Base-by-base conservation (phyloP, 2,797 vertebrate genomes). In the Harpagifer antarcticus region DNA sequence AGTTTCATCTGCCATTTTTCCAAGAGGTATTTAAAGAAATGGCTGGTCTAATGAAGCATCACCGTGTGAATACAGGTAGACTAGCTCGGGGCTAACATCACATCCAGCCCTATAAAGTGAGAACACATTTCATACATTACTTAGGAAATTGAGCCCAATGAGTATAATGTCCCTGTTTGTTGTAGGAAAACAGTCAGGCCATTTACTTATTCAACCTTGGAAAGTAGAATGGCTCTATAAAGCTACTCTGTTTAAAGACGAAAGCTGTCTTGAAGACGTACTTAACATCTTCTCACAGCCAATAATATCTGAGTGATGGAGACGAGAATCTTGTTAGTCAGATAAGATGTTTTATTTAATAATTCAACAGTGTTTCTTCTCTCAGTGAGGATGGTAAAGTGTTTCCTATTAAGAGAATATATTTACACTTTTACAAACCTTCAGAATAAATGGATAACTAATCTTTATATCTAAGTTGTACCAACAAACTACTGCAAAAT, bases 321-420 rank as follows among this genome's bases (percentile, higher is more conserved):
- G 27, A 65, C 40, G 2, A 52, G 17, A 50, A 16, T 10, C 19
- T 27, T 15, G 47, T 79, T 74, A 66, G 74, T 77, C 71, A 71
- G 74, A 69, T 84, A 70, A 86, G 69, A 84, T 65, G 80, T 92
- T 93, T 37, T 89, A 91, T 91, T 93, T 17, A 68, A 74, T 88
- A 69, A 82, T 74, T 82, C 33, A 77, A 61, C 66, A 82, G 50
- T 74, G 68, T 73, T 78, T 79, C 45, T 56, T 62, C 61, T 86
- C 73, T 81, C 68, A 23, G 40, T 37, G 33, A 45, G 72, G 73
- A 64, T 54, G 20, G 19, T 58, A 40, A 73, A 68, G 50, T 73
- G 27, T 79, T 65, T 78, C 56, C 68, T 81, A 80, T 82, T 50
- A 81, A 88, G 72, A 88, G 57, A 78, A 76, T 72, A 66, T 84